Evolutionary conservation across 2,888 invertebrate genomes (phyloP).

Genomic region (Falcaria lacertinaria): DNA sequence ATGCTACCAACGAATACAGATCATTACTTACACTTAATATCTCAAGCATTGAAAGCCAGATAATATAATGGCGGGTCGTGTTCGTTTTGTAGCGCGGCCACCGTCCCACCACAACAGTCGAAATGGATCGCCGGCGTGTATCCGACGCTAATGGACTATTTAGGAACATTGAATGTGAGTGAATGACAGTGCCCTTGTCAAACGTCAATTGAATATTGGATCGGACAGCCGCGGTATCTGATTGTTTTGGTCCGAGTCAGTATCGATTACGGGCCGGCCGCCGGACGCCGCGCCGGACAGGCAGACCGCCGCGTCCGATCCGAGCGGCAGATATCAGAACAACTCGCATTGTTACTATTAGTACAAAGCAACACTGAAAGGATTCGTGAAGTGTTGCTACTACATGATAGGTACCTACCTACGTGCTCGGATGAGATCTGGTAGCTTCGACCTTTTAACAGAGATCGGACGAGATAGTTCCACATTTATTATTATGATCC

Average conservation of each 20-base stretch:
- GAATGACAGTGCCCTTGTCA: neutral
- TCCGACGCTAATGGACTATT: neutral
- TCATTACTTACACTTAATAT: no score
- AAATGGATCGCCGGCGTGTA: neutral
- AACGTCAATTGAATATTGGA: constrained; percentile 3
- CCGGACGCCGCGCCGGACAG: no score
- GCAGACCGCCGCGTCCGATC: neutral
- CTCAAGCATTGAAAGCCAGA: neutral
- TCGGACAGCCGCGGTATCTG: constrained; percentile 20
- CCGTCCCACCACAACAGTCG: neutral
- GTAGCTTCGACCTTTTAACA: no score
- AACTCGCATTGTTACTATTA: neutral
- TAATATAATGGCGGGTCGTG: neutral
- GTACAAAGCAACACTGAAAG: neutral
- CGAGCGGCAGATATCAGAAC: neutral
- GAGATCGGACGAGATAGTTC: no score
- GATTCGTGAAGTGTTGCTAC: neutral
- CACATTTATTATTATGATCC: no score
- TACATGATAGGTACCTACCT: no score
- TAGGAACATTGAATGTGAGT: neutral
- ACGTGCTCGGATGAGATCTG: no score
- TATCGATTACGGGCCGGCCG: constrained; percentile 24
- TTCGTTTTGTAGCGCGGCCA: neutral
- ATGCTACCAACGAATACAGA: no score
- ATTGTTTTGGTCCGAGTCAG: constrained; percentile 30